These are phyloP conservation scores for Scomber scombrus DNA, from an alignment of 2,113 vertebrate genomes.

Conservation along the genomic window DNA sequence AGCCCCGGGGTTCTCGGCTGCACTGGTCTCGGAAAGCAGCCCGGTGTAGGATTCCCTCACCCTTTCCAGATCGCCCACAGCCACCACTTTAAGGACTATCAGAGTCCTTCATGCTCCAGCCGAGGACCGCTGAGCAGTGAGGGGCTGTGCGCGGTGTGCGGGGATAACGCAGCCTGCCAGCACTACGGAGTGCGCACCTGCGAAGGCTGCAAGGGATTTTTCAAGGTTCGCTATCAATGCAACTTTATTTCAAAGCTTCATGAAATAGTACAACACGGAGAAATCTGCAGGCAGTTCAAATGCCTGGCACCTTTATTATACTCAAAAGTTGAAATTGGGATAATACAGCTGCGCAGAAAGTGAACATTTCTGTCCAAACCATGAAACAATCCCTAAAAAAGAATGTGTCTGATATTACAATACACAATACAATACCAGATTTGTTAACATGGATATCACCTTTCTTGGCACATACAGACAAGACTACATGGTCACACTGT, in stretches of 20 bases:
- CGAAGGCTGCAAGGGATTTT: slow-evolving; percentile 96
- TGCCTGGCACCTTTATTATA: not conserved
- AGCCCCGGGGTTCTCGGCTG: slow-evolving; percentile 84
- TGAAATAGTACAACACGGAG: not conserved
- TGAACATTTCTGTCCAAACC: not conserved
- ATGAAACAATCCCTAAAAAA: too few species aligned
- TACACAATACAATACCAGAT: not conserved
- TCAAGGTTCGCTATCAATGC: slow-evolving; percentile 86
- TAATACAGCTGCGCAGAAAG: not conserved
- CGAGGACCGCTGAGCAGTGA: slow-evolving; percentile 89
- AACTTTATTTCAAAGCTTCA: not conserved
- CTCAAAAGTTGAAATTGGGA: not conserved
- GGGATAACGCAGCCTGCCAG: slow-evolving; percentile 96
- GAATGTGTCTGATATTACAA: not conserved
- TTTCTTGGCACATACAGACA: not conserved
- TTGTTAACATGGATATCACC: not conserved
- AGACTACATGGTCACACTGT: not conserved
- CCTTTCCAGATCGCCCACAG: slow-evolving; percentile 89
- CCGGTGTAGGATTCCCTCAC: slow-evolving; percentile 89
- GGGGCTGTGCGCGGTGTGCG: slow-evolving; percentile 95
- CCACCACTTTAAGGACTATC: slow-evolving; percentile 91
- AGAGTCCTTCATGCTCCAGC: slow-evolving; percentile 85
- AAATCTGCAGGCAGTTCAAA: too few species aligned
- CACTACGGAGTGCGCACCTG: slow-evolving; percentile 96
- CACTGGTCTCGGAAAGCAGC: slow-evolving; percentile 87